Evolutionary conservation across 2,797 vertebrate genomes (phyloP).

Genomic region (Cichlasoma orientale): DNA sequence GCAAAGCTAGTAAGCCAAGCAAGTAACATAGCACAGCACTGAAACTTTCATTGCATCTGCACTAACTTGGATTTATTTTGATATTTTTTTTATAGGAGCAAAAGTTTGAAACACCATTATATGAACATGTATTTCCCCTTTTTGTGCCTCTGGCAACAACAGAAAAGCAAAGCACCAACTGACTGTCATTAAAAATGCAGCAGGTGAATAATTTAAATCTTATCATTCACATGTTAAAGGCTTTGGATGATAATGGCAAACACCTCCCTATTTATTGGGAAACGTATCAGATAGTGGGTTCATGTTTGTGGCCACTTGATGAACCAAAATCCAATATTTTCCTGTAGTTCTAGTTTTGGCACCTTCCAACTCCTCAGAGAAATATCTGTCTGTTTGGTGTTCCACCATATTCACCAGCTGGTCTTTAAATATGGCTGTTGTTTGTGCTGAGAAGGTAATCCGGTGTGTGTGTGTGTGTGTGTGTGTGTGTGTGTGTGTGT

Average conservation of each 20-base stretch:
- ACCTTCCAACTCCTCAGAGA: background rate
- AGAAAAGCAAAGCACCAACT: background rate
- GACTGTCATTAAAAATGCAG: background rate
- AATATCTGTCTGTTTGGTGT: too few species aligned
- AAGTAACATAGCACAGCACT: background rate
- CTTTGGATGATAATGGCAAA: background rate
- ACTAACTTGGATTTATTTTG: background rate
- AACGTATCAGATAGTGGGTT: background rate
- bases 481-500: background rate
- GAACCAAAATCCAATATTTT: too few species aligned
- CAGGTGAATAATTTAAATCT: background rate
- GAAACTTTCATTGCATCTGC: accelerated
- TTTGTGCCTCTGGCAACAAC: background rate
- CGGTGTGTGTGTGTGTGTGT: too few species aligned
- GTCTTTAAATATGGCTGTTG: background rate
- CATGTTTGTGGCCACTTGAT: too few species aligned
- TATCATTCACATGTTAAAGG: too few species aligned
- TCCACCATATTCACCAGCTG: background rate
- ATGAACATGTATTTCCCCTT: background rate
- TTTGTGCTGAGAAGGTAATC: background rate
- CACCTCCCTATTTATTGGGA: too few species aligned
- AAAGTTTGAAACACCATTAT: too few species aligned
- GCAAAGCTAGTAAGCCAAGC: background rate
- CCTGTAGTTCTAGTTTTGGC: too few species aligned
- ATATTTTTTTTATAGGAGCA: too few species aligned